A percentile compares a stretch with the other conserved stretches of the same genome.
Conservation (phyloP, 2,888 invertebrate species). For the Aphodius granarius region DNA sequence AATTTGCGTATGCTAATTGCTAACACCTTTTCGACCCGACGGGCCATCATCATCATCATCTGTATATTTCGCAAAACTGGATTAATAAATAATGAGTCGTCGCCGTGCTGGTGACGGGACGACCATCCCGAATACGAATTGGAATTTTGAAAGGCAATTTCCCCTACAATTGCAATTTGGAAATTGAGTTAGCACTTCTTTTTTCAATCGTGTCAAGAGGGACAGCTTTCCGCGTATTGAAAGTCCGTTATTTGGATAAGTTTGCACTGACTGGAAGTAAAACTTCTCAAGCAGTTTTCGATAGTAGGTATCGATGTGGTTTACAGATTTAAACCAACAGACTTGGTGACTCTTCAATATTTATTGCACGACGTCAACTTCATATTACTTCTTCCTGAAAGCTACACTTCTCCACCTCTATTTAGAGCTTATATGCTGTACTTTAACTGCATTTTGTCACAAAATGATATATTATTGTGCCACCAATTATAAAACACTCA, state of each 20-base stretch:
- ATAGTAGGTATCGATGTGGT: no score
- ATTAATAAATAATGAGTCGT: constrained; percentile 5
- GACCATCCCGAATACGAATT: not conserved
- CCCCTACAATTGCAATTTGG: constrained; percentile 7
- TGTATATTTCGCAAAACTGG: constrained; percentile 1
- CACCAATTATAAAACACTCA: no score
- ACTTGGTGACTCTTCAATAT: no score
- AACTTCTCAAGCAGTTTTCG: no score
- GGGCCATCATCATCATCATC: not conserved
- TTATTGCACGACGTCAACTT: no score
- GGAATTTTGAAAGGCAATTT: constrained; percentile 12
- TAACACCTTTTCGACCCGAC: constrained; percentile 9
- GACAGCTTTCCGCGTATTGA: not conserved
- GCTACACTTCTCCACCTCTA: no score
- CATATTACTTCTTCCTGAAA: no score
- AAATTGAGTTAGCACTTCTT: not conserved
- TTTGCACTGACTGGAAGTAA: not conserved
- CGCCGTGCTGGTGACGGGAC: not conserved
- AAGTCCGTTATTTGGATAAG: not conserved
- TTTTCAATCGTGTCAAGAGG: not conserved
- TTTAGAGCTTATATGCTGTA: no score
- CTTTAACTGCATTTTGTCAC: no score
- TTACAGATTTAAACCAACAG: no score
- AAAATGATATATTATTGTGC: no score
- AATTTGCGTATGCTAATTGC: constrained; percentile 11